Percentiles rank a stretch among this genome's conserved stretches.
Conservation (phyloP, 2,888 invertebrate genomes). For the Dyspetes luteomarginatus region DNA sequence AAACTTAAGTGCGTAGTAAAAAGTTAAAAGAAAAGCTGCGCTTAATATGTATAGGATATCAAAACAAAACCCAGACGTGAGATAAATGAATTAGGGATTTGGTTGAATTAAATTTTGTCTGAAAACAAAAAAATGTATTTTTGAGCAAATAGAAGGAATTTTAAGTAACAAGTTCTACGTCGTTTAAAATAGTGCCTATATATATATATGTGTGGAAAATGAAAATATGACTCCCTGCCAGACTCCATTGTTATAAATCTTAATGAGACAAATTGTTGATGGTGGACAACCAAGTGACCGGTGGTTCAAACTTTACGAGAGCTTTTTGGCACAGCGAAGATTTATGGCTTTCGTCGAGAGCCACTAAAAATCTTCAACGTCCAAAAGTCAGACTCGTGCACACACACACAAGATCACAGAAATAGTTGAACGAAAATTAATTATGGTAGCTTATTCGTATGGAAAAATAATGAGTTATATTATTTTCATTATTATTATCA, state of each 20-base stretch:
- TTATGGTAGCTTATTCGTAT: not conserved
- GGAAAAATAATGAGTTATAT: not conserved
- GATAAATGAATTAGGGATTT: too few species aligned
- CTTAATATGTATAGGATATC: too few species aligned
- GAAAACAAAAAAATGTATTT: constrained; percentile 7
- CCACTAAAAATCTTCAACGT: not conserved
- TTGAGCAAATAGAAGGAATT: not conserved
- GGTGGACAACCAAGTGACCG: constrained; percentile 38
- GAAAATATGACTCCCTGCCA: not conserved
- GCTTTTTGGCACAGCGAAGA: constrained; percentile 43
- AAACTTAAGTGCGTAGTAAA: too few species aligned
- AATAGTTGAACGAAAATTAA: not conserved
- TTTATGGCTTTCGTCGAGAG: constrained; percentile 13
- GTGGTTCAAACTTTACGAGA: constrained; percentile 52
- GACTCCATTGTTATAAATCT: constrained; percentile 55
- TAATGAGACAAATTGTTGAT: constrained; percentile 59
- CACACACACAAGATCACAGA: not conserved
- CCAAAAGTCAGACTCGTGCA: not conserved
- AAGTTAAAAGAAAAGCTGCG: too few species aligned
- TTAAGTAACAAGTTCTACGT: too few species aligned
- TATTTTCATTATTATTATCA: constrained; percentile 1
- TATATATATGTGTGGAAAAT: not conserved
- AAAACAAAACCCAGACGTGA: too few species aligned
- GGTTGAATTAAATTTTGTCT: not conserved
- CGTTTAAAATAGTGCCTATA: not conserved